Conservation (phyloP, 2,797 vertebrate genomes). For the Notoglanidium macrostoma region DNA sequence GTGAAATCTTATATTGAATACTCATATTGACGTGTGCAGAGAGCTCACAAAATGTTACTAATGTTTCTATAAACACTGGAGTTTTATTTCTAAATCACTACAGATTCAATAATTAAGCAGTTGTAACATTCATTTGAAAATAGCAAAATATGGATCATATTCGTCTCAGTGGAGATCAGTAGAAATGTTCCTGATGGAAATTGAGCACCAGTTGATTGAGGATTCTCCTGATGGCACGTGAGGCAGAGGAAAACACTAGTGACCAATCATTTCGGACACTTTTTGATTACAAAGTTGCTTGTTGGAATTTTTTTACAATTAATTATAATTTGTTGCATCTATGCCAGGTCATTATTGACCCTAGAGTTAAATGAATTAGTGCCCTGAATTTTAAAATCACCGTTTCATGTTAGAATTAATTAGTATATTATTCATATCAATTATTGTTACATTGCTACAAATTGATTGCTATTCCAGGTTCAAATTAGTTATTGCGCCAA, state of each 20-base stretch:
- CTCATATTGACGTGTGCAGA: neutral
- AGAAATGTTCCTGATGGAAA: neutral
- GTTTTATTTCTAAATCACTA: neutral
- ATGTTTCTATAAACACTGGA: neutral
- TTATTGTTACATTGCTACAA: neutral
- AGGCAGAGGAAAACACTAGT: neutral
- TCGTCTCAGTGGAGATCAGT: neutral
- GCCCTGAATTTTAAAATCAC: neutral
- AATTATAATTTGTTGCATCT: neutral
- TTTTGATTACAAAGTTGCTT: neutral
- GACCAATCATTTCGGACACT: neutral
- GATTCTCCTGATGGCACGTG: neutral
- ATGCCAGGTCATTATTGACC: neutral
- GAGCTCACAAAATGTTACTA: neutral
- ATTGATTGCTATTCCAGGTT: neutral
- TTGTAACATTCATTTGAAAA: neutral
- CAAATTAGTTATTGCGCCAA: neutral
- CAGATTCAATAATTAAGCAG: neutral
- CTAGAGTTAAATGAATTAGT: neutral
- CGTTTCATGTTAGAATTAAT: neutral
- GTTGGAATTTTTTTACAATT: neutral
- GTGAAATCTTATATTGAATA: neutral
- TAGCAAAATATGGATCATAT: neutral
- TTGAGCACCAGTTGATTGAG: neutral
- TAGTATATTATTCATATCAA: neutral